These are phyloP conservation scores for Muntiacus muntjak DNA, from an alignment of 2,113 vertebrate genomes.

Conservation along the genomic window DNA sequence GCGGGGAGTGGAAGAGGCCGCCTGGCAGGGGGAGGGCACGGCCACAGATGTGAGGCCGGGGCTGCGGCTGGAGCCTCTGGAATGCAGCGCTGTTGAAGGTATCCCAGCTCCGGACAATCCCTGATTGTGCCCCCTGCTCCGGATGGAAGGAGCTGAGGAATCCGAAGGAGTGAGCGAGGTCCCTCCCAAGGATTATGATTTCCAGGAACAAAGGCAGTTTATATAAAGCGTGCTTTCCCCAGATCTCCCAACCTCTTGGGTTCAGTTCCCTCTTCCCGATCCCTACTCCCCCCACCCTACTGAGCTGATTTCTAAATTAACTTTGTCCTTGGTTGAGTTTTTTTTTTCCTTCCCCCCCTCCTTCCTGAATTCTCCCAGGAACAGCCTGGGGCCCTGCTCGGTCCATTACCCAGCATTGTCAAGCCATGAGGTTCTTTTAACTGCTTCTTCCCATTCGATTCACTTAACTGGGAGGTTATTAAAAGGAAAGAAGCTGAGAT, in stretches of 20 bases:
- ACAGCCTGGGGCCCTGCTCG: constrained; percentile 37
- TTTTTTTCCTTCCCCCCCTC: background rate
- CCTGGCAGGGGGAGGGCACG: background rate
- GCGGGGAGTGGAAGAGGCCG: background rate
- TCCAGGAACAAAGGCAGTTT: constrained; percentile 64
- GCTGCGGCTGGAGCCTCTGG: background rate
- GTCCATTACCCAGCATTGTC: constrained; percentile 59
- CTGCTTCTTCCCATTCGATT: constrained; percentile 41
- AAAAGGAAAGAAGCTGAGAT: constrained; percentile 19
- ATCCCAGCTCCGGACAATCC: constrained; percentile 20
- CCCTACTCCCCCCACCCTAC: background rate
- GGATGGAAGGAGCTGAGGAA: constrained; percentile 49
- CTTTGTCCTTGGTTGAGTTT: constrained; percentile 39
- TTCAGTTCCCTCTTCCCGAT: background rate
- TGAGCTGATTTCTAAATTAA: constrained; percentile 65
- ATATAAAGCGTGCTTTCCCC: background rate
- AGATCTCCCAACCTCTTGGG: constrained; percentile 9
- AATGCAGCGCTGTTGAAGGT: background rate
- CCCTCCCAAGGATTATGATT: constrained; percentile 45
- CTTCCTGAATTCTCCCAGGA: constrained; percentile 45
- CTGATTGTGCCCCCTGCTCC: constrained; percentile 50
- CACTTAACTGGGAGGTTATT: constrained; percentile 56
- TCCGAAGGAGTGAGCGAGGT: constrained; percentile 5
- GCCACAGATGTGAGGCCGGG: background rate
- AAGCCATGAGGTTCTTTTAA: constrained; percentile 43